Evolutionary conservation across 2,888 invertebrate genomes (phyloP).

Genomic region (Aspidiotus rigidus): DNA sequence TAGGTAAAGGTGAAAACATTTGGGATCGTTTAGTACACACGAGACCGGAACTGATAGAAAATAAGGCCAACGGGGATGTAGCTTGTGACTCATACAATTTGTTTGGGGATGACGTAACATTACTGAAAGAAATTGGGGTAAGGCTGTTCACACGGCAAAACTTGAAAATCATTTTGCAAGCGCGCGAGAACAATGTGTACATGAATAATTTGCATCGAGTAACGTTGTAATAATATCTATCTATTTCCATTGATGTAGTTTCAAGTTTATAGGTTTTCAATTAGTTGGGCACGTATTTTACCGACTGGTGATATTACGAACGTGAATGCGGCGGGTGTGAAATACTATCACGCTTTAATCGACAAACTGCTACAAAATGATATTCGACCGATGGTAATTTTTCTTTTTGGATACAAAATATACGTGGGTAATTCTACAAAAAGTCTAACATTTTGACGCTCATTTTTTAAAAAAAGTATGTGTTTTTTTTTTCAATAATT

Average conservation of each 20-base stretch:
- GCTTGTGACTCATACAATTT: constrained; percentile 59
- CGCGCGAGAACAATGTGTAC: not conserved
- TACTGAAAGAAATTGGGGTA: constrained; percentile 51
- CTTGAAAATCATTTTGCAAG: not conserved
- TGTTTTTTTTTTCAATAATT: too few relatives aligned
- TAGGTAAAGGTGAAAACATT: constrained; percentile 55
- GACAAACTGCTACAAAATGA: constrained; percentile 43
- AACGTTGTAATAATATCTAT: not conserved
- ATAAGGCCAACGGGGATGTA: constrained; percentile 53
- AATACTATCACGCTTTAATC: constrained; percentile 46
- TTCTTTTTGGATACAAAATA: too few relatives aligned
- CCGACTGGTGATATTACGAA: constrained; percentile 42
- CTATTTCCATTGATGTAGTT: constrained; percentile 35
- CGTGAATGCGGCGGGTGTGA: constrained; percentile 44
- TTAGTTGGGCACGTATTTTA: constrained; percentile 46
- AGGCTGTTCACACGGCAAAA: constrained; percentile 16
- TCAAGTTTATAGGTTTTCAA: constrained; percentile 40
- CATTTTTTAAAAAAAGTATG: too few relatives aligned
- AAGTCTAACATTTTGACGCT: not conserved
- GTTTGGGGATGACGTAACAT: constrained; percentile 52
- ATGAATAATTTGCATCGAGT: too few relatives aligned
- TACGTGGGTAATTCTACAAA: not conserved
- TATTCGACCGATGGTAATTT: constrained; percentile 43
- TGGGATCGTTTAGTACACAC: constrained; percentile 59
- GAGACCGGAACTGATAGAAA: constrained; percentile 47